Conservation (phyloP, 2,113 vertebrate genomes). For the Dunckerocampus dactyliophorus region DNA sequence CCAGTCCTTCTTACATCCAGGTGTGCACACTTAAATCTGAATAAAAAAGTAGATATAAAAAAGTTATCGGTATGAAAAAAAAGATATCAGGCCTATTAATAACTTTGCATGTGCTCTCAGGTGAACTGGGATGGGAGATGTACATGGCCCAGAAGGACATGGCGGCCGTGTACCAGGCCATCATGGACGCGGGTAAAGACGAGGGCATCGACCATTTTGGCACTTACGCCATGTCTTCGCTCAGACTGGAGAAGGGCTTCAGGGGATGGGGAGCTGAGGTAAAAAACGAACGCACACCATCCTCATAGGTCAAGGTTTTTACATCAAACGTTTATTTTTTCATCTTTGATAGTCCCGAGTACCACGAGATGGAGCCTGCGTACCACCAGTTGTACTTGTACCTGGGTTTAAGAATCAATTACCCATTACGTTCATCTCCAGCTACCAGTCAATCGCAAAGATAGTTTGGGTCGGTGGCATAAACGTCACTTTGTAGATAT, state of each 20-base stretch:
- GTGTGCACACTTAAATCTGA: no score
- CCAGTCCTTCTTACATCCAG: no score
- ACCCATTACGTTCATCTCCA: no score
- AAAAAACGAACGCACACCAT: not conserved
- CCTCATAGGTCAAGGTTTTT: not conserved
- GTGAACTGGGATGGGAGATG: conserved; percentile 96
- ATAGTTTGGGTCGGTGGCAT: no score
- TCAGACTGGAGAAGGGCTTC: conserved; percentile 94
- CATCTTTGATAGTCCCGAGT: not conserved
- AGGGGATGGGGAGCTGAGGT: conserved; percentile 97
- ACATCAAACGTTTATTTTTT: not conserved
- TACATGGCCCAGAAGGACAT: conserved; percentile 84
- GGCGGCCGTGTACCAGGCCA: conserved; percentile 72
- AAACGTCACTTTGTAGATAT: no score
- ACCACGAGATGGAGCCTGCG: no score
- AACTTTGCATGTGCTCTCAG: conserved; percentile 58
- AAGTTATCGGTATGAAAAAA: no score
- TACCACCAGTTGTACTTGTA: no score
- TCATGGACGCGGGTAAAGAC: conserved; percentile 88
- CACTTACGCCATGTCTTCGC: conserved; percentile 84
- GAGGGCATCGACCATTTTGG: conserved; percentile 93
- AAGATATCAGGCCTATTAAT: no score
- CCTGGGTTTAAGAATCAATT: no score
- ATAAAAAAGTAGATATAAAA: no score
- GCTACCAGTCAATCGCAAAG: no score